Percentiles rank a stretch among this genome's conserved stretches.
phyloP scores from a whole-genome alignment of 2,888 invertebrate genomes.

The Protonemura montana region DNA sequence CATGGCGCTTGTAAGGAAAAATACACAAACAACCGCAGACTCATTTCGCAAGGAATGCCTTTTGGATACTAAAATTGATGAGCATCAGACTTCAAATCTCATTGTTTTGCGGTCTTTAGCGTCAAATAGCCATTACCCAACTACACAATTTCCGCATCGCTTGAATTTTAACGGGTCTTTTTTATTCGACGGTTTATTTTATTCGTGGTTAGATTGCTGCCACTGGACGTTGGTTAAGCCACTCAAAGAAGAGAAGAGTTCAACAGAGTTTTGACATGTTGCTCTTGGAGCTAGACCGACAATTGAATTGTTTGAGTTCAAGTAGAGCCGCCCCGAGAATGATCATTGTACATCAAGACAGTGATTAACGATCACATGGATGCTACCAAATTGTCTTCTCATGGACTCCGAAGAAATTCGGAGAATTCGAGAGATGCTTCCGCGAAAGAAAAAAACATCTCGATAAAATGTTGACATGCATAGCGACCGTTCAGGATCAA shows the following conservation, averaged over 20 bases:
- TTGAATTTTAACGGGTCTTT: slow-evolving; percentile 26
- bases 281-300: neutral
- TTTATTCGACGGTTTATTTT: neutral
- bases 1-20: neutral
- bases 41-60: neutral
- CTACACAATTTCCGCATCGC: slow-evolving; percentile 16
- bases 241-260: neutral
- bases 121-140: neutral
- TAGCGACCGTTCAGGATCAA: neutral
- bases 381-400: neutral
- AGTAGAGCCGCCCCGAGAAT: neutral
- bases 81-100: neutral
- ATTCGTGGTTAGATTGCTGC: neutral
- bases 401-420: neutral
- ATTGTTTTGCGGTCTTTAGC: slow-evolving; percentile 18
- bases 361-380: neutral
- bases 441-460: neutral
- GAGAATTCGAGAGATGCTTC: slow-evolving; percentile 7
- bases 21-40: neutral
- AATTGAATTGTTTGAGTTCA: neutral
- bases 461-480: neutral
- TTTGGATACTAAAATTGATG: neutral
- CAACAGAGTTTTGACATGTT: neutral
- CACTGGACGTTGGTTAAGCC: neutral
- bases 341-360: neutral